Evolutionary conservation across 2,797 vertebrate genomes (phyloP), one percentile per base, ranked within the genome.

Genomic region (Gymnopithys bicolor): DNA sequence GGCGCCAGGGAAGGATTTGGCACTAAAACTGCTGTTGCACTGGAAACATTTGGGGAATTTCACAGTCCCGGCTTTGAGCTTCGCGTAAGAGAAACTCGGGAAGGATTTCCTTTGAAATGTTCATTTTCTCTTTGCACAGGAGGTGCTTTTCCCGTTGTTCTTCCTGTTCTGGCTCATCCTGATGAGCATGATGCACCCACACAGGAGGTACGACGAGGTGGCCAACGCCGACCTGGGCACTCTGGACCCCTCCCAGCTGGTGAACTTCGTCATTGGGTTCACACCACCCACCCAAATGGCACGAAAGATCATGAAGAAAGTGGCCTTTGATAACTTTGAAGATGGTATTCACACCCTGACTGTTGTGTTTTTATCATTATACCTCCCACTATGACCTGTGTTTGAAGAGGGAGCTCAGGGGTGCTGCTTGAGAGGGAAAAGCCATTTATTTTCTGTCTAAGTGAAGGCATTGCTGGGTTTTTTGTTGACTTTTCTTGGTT

Each of bases 271-370:
- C 81, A 95, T 99, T 21, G 99, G 99, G 15, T 99, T 98, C 98
- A 98, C 99, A 0, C 99, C 99, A 0, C 98, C 98, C 59, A 99
- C 97, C 6, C 98, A 98, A 55, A 2, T 97, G 92, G 99, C 99
- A 13, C 98, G 81, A 69, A 97, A 97, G 78, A 98, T 99, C 97
- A 99, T 99, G 99, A 98, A 98, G 24, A 98, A 98, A 87, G 98
- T 99, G 71, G 98, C 98, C 70, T 85, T 60, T 8, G 97, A 98
- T 60, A 94, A 97, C 88, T 97, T 98, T 13, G 92, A 90, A 55
- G 93, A 98, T 25, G 98, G 98, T 98, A 98, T 32, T 71, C 22
- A 45, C 10, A 43, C 33, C 82, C 80, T 21, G 1, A 49, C 32
- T 17, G 0, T 19, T 37, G 22, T 32, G 2, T 49, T 76, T 39